These are phyloP conservation scores for Mesochorus sp. DNA, from an alignment of 2,888 invertebrate species.

Conservation along the genomic window DNA sequence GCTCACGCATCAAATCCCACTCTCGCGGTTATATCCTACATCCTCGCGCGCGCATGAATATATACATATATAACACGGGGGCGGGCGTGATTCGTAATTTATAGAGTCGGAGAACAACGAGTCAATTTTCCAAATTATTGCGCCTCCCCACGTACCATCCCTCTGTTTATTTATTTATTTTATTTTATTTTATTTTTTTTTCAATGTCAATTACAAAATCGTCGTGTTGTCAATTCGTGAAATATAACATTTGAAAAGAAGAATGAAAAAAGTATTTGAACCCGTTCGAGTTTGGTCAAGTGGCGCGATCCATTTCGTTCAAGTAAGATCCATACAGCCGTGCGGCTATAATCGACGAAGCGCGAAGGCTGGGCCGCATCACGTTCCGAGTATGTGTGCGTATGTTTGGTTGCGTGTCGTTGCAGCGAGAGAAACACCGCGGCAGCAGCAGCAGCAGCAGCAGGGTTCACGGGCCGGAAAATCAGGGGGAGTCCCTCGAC, in stretches of 20 bases:
- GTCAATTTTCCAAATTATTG: constrained; percentile 21
- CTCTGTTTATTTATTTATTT: background rate
- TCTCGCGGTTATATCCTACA: background rate
- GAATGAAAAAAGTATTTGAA: background rate
- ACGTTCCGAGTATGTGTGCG: constrained; percentile 44
- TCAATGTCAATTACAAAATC: background rate
- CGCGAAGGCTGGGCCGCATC: constrained; percentile 57
- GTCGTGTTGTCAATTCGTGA: background rate
- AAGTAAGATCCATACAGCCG: background rate
- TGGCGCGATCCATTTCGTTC: constrained; percentile 27
- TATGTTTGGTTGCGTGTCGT: constrained; percentile 51
- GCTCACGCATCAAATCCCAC: constrained; percentile 51
- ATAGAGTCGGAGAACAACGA: constrained; percentile 14
- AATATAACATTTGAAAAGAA: background rate
- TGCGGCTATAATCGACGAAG: constrained; percentile 38
- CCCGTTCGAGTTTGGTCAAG: background rate
- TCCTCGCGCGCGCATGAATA: background rate
- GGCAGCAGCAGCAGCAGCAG: constrained; percentile 18
- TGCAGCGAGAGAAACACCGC: constrained; percentile 41
- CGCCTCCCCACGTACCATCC: background rate
- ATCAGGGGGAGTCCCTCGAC: constrained; percentile 75
- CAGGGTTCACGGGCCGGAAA: constrained; percentile 74
- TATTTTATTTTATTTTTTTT: too few relatives aligned
- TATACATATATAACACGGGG: constrained; percentile 1
- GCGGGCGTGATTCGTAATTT: constrained; percentile 31